Evolutionary conservation across 2,797 vertebrate genomes (phyloP).

Genomic region (Threskiornis aethiopicus): DNA sequence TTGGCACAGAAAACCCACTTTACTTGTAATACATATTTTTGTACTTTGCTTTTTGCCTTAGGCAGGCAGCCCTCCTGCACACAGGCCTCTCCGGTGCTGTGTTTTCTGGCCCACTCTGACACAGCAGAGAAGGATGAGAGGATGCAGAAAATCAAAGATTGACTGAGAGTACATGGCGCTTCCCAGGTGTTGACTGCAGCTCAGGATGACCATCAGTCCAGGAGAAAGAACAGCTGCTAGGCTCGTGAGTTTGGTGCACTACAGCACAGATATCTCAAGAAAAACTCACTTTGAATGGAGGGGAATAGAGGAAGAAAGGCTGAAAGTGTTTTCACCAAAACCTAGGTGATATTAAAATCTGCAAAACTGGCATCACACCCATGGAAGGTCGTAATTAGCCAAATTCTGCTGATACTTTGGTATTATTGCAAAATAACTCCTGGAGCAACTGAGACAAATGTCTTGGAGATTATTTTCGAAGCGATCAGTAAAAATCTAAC

Average conservation of each 20-base stretch:
- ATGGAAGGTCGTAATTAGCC: not conserved
- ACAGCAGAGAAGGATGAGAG: not conserved
- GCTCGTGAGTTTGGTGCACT: not conserved
- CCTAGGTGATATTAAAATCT: not conserved
- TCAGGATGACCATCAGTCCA: not conserved
- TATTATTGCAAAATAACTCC: not conserved
- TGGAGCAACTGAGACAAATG: not conserved
- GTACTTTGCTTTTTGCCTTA: not conserved
- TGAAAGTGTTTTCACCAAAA: not conserved
- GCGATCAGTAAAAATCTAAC: not conserved
- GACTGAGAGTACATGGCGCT: not conserved
- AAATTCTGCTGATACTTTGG: not conserved
- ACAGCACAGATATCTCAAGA: not conserved
- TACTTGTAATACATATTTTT: not conserved
- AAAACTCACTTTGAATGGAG: not conserved
- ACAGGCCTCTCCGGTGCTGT: not conserved
- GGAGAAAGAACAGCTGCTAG: not conserved
- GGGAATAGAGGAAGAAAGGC: not conserved
- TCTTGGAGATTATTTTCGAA: not conserved
- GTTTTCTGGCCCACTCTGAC: not conserved
- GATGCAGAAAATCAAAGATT: not conserved
- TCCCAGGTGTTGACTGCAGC: not conserved
- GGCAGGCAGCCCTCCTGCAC: not conserved
- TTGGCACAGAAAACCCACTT: not conserved
- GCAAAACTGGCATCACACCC: not conserved